Evolutionary conservation across 2,888 invertebrate species (phyloP).

Genomic region (Rhynchonema sp.): DNA sequence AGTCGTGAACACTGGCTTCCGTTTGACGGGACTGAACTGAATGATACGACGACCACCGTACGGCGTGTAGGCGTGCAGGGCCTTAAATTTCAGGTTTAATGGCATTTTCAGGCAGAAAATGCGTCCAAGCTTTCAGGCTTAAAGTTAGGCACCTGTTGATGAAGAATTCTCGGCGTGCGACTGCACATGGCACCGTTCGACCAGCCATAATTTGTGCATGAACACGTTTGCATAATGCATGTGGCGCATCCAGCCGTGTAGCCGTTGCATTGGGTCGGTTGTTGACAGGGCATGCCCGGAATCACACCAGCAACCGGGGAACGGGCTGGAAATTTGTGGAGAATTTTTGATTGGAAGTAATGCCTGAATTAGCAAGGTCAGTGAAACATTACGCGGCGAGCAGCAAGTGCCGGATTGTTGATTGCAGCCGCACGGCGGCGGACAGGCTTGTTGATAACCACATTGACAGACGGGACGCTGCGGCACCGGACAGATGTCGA

Average conservation of each 20-base stretch:
- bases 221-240: slow-evolving; percentile 9
- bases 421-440: slow-evolving; percentile 17
- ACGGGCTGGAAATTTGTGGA: background rate
- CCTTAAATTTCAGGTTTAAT: too few relatives aligned
- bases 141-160: background rate
- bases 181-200: slow-evolving; percentile 1
- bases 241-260: slow-evolving; percentile 13
- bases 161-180: background rate
- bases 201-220: background rate
- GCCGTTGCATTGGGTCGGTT: slow-evolving; percentile 19
- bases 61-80: background rate
- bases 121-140: background rate
- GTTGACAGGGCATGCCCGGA: slow-evolving; percentile 17
- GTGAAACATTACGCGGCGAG: slow-evolving; percentile 7
- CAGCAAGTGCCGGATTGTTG: slow-evolving; percentile 24
- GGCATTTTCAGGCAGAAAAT: background rate
- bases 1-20: background rate
- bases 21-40: background rate
- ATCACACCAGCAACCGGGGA: slow-evolving; percentile 3
- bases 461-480: slow-evolving; percentile 24
- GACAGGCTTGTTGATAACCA: slow-evolving; percentile 20
- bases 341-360: background rate
- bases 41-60: background rate
- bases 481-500: slow-evolving; percentile 17
- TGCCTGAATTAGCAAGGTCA: background rate